phyloP scores from a whole-genome alignment of 2,113 vertebrate species.

The Oxygymnocypris stewartii region DNA sequence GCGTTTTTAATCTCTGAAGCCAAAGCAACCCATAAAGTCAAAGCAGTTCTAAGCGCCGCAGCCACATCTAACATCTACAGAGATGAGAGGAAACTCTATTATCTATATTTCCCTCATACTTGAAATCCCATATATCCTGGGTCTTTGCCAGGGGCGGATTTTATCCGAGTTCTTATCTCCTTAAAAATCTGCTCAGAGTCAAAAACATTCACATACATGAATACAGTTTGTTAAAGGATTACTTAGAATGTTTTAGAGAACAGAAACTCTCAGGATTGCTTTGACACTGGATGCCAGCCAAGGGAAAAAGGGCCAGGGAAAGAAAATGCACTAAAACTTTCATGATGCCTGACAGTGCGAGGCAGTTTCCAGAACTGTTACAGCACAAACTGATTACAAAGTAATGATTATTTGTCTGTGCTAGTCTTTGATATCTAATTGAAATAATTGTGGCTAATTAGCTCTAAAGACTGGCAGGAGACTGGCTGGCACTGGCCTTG shows the following conservation, averaged over 20 bases:
- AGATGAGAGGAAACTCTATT: constrained; percentile 34
- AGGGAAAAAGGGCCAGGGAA: constrained; percentile 44
- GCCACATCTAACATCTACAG: constrained; percentile 18
- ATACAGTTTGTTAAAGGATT: constrained; percentile 35
- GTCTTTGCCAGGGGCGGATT: constrained; percentile 24
- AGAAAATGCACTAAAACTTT: constrained; percentile 25
- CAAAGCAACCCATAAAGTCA: not conserved
- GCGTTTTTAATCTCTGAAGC: constrained; percentile 24
- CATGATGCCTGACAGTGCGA: constrained; percentile 37
- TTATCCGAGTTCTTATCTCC: constrained; percentile 34
- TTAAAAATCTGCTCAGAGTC: constrained; percentile 39
- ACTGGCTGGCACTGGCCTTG: constrained; percentile 16
- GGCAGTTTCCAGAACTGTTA: constrained; percentile 35
- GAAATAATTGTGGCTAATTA: constrained; percentile 54
- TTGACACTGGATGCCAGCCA: constrained; percentile 50
- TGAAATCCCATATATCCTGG: constrained; percentile 20
- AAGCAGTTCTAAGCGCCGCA: not conserved
- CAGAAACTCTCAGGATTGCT: constrained; percentile 35
- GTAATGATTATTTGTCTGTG: constrained; percentile 53
- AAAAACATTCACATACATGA: constrained; percentile 30
- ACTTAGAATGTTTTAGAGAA: constrained; percentile 30
- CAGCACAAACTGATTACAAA: constrained; percentile 41
- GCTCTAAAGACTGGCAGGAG: constrained; percentile 49
- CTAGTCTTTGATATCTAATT: constrained; percentile 53
- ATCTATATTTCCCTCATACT: constrained; percentile 35